Evolutionary conservation across 1,140 invertebrate species (phyloP).

Genomic region (Zaprionus capensis): DNA sequence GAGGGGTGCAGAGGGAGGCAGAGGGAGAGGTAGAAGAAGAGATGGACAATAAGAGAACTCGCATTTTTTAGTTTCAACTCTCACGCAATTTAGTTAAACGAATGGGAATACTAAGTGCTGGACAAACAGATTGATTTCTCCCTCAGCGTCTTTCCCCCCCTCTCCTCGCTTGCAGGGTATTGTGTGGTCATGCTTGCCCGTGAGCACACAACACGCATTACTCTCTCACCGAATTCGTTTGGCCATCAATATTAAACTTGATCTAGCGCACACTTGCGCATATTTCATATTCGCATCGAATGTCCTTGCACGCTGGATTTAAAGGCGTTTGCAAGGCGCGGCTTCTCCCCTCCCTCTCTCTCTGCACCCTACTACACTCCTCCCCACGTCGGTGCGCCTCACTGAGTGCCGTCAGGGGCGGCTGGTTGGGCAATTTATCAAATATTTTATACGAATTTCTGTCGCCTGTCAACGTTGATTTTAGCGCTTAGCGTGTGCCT

Average conservation of each 20-base stretch:
- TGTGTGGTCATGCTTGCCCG: not conserved
- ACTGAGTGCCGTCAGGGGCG: conserved; percentile 16
- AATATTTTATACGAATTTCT: conserved; percentile 67
- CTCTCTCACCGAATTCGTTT: not conserved
- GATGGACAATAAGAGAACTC: not conserved
- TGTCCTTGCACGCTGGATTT: conserved; percentile 25
- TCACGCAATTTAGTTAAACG: not conserved
- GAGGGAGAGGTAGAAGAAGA: not conserved
- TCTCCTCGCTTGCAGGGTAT: not conserved
- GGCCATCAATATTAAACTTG: conserved; percentile 29
- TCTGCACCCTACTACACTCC: not conserved
- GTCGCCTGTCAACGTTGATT: conserved; percentile 76
- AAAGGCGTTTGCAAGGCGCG: conserved; percentile 8
- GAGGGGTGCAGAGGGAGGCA: not conserved
- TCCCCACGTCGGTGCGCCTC: not conserved
- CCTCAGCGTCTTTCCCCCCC: not conserved
- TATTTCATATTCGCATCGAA: conserved; percentile 27
- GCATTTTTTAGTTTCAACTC: not conserved
- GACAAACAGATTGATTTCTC: not conserved
- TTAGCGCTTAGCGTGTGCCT: conserved; percentile 61
- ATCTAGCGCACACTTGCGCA: conserved; percentile 16
- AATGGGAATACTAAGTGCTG: conserved; percentile 2
- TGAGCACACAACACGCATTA: not conserved
- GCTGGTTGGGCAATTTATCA: conserved; percentile 69
- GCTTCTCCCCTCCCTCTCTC: no score